phyloP scores from a whole-genome alignment of 2,888 invertebrate species.

The Patella depressa region DNA sequence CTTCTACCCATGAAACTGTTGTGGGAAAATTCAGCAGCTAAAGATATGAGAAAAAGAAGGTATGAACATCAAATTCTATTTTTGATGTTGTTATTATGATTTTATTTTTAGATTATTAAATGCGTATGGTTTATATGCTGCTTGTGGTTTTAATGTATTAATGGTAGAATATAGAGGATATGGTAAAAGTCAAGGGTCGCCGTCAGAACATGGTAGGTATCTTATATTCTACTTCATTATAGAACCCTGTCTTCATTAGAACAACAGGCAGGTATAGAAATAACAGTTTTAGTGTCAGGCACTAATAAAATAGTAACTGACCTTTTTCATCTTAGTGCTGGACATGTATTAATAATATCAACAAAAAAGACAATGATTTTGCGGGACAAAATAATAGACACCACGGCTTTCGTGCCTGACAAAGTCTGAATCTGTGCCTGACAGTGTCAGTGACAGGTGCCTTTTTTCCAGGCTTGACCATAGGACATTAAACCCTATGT shows the following conservation, averaged over 20 bases:
- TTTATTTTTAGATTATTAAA: slow-evolving; percentile 80
- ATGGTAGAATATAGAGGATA: slow-evolving; percentile 97
- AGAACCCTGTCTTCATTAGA: background rate
- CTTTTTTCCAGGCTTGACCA: too few species aligned
- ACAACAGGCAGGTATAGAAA: background rate
- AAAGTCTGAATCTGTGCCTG: too few species aligned
- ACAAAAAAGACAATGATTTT: too few species aligned
- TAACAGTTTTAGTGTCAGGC: background rate
- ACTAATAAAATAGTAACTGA: background rate
- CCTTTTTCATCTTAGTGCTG: background rate
- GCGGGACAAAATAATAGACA: too few species aligned
- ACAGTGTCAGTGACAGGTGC: too few species aligned
- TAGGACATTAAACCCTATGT: too few species aligned
- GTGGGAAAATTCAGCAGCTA: too few species aligned
- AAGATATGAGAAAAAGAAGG: too few species aligned
- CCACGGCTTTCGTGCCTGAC: too few species aligned
- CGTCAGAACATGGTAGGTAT: slow-evolving; percentile 81
- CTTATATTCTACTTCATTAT: background rate
- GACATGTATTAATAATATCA: background rate
- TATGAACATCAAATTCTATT: too few species aligned
- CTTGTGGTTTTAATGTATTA: slow-evolving; percentile 87
- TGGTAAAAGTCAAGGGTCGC: slow-evolving; percentile 88
- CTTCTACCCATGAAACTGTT: too few species aligned
- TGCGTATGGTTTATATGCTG: slow-evolving; percentile 86
- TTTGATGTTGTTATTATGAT: too few species aligned